Base-by-base conservation (phyloP, 1,140 invertebrate species). In the Odontomachus brunneus region DNA sequence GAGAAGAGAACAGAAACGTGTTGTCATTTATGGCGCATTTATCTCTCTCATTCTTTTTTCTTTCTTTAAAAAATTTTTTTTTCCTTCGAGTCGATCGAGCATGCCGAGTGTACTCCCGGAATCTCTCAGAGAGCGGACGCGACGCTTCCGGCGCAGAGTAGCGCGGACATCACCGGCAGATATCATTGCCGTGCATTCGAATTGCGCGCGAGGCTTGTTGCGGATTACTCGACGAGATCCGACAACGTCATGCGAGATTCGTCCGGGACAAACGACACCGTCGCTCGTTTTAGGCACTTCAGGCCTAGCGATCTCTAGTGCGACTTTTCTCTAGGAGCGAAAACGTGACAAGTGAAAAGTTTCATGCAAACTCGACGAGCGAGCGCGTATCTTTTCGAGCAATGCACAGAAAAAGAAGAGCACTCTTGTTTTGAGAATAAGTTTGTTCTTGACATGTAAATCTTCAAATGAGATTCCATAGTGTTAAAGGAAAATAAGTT, bases 1-100 rank as follows among this genome's bases (percentile, higher is more conserved):
- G 94, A 95, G 94, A 94, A 95, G 93, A 95, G 94, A 94, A 94
- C 93, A 94, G 93, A 93, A 94, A 90, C 94, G 94, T 94, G 94
- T 94, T 94, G 94, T 94, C 94, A 94, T 94, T 93, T 69, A 92
- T 93, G 93, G 93, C 93, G 85, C 94, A 94, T 92, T 92, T 90
- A 85, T 78, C 82, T 84, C 84, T 78, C 65, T 17, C 22, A 14
- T 60, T 22, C 49, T 49, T 17, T 55, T 19, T 57, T 49, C 14
- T 24, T 65, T n/a, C 22, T 55, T 57, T n/a, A n/a, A n/a, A n/a
- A n/a, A n/a, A n/a, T n/a, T 76, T 53, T 59, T 14, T 59, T 81
- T 82, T 78, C n/a, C 14, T 82, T 83, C 75, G 75, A 80, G 78
- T 74, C 59, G 82, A 55, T 66, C 59, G 73, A 73, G 78, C 49